A percentile compares a stretch with the other conserved stretches of the same genome.
Evolutionary conservation across 2,797 vertebrate genomes (phyloP).

Genomic region (Anisognathus igniventris): DNA sequence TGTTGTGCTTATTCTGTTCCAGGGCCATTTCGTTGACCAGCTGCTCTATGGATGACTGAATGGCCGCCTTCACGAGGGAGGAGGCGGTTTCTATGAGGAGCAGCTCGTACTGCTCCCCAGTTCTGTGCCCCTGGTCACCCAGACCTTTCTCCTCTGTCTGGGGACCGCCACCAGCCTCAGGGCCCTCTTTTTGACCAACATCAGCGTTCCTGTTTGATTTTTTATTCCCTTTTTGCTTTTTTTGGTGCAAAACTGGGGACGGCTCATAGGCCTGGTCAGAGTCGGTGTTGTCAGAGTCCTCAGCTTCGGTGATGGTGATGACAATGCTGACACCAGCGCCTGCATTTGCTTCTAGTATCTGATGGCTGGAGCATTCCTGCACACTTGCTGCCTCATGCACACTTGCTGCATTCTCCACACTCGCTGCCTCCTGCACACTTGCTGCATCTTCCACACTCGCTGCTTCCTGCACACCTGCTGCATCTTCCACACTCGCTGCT

Average conservation of each 20-base stretch:
- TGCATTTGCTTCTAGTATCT: conserved; percentile 28
- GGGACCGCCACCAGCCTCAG: neutral
- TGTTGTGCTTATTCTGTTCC: conserved; percentile 73
- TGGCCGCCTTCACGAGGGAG: conserved; percentile 81
- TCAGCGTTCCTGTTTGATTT: neutral
- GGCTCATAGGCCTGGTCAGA: conserved; percentile 68
- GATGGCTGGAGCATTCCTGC: neutral
- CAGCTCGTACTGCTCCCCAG: conserved; percentile 76
- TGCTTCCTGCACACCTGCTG: neutral
- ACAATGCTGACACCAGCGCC: conserved; percentile 63
- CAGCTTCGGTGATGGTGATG: conserved; percentile 75
- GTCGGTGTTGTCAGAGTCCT: conserved; percentile 70
- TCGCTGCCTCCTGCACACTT: neutral
- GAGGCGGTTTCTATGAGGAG: conserved; percentile 80
- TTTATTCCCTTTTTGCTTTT: conserved; percentile 67
- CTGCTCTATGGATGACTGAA: conserved; percentile 83
- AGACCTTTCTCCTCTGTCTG: neutral
- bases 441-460: neutral
- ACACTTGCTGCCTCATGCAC: neutral
- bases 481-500: neutral
- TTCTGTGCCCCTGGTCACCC: conserved; percentile 58
- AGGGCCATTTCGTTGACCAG: conserved; percentile 78
- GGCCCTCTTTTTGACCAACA: conserved; percentile 9
- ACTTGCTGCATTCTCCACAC: neutral
- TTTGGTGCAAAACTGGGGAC: conserved; percentile 59